Percentiles rank a stretch among this genome's conserved stretches.
Evolutionary conservation across 2,888 invertebrate species (phyloP).

Genomic region (Hecatera dysodea): DNA sequence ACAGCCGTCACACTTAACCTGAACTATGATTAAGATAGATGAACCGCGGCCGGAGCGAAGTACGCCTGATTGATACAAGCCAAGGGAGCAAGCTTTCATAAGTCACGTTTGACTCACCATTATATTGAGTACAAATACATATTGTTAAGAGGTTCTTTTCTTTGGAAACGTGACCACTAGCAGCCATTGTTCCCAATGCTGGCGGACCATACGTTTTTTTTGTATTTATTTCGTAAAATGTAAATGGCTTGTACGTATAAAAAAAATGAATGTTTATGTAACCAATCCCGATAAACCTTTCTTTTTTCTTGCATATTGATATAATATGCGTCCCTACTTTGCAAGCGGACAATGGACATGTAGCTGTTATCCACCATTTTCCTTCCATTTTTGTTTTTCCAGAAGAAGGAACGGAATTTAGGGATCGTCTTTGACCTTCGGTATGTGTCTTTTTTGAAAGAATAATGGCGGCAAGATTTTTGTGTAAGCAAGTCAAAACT

Average conservation of each 20-base stretch:
- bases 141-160: neutral
- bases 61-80: slow-evolving; percentile 43
- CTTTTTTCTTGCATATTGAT: slow-evolving; percentile 36
- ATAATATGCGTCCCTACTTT: slow-evolving; percentile 50
- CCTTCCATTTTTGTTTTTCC: slow-evolving; percentile 48
- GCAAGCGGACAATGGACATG: slow-evolving; percentile 42
- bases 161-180: slow-evolving; percentile 1
- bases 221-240: slow-evolving; percentile 7
- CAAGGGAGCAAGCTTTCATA: slow-evolving; percentile 15
- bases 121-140: slow-evolving; percentile 9
- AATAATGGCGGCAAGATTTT: slow-evolving; percentile 38
- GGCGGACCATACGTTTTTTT: neutral
- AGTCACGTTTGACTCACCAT: slow-evolving; percentile 28
- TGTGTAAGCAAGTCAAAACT: slow-evolving; percentile 32
- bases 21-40: slow-evolving; percentile 53
- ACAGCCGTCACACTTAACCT: slow-evolving; percentile 35
- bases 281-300: slow-evolving; percentile 1
- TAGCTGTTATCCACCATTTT: slow-evolving; percentile 36
- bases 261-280: neutral
- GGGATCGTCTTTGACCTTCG: slow-evolving; percentile 39
- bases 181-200: neutral
- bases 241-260: neutral
- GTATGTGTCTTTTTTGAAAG: slow-evolving; percentile 27
- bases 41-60: slow-evolving; percentile 13
- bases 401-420: slow-evolving; percentile 31